Conservation (phyloP, 2,797 vertebrate genomes). For the Sebastolobus alascanus region DNA sequence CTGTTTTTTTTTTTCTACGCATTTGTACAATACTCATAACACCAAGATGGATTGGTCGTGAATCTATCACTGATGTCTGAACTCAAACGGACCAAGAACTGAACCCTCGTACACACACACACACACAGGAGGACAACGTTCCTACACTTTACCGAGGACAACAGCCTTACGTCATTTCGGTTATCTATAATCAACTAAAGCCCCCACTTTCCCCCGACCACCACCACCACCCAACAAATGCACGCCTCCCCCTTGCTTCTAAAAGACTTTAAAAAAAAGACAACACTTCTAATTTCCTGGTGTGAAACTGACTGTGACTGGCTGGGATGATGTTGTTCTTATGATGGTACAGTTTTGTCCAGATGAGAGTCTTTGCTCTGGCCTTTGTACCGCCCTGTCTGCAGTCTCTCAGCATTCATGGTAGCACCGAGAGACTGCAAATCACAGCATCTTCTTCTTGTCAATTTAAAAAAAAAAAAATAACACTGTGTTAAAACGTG, state of each 20-base stretch:
- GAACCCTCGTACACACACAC: slow-evolving; percentile 40
- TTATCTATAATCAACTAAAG: slow-evolving; percentile 66
- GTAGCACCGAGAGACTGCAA: slow-evolving; percentile 73
- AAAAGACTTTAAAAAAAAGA: slow-evolving; percentile 51
- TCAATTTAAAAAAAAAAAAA: slow-evolving; percentile 48
- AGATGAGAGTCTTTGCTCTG: slow-evolving; percentile 69
- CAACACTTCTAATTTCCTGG: slow-evolving; percentile 54
- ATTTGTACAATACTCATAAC: slow-evolving; percentile 78
- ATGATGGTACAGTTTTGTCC: slow-evolving; percentile 71
- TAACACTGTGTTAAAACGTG: slow-evolving; percentile 76
- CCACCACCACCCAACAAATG: slow-evolving; percentile 58
- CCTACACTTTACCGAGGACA: slow-evolving; percentile 63
- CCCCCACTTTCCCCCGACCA: slow-evolving; percentile 1
- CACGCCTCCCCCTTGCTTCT: slow-evolving; percentile 67
- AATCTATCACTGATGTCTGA: slow-evolving; percentile 75
- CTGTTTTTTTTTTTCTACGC: slow-evolving; percentile 64
- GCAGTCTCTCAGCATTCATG: slow-evolving; percentile 74
- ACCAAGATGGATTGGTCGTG: slow-evolving; percentile 50
- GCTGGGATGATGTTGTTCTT: slow-evolving; percentile 54
- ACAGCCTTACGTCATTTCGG: slow-evolving; percentile 70
- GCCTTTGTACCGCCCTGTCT: slow-evolving; percentile 69
- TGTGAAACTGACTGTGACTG: slow-evolving; percentile 65
- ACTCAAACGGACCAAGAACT: slow-evolving; percentile 73
- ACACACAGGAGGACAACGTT: slow-evolving; percentile 55
- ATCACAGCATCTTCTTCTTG: slow-evolving; percentile 56